phyloP scores from a whole-genome alignment of 2,113 vertebrate species.

The Pachycephala philippinensis region DNA sequence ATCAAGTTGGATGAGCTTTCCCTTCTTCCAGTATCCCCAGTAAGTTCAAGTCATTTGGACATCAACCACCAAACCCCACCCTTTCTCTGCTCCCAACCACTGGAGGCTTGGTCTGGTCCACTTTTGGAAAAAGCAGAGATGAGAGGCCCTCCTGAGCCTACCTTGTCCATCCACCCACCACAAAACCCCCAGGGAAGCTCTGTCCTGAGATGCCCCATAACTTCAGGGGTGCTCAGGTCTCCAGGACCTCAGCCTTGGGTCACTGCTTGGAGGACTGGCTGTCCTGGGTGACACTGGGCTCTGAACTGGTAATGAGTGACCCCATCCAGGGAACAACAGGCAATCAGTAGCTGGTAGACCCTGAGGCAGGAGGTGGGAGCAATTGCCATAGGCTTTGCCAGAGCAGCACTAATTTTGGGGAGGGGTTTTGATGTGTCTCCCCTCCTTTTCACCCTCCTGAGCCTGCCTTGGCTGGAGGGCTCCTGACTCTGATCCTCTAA shows the following conservation, averaged over 20 bases:
- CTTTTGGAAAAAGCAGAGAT: not conserved
- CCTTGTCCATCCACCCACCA: not conserved
- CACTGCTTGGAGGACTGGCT: not conserved
- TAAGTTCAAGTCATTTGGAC: not conserved
- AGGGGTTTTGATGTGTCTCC: not conserved
- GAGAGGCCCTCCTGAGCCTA: not conserved
- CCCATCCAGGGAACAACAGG: not conserved
- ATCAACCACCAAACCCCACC: not conserved
- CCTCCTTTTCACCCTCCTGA: not conserved
- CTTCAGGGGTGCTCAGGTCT: not conserved
- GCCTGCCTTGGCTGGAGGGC: not conserved
- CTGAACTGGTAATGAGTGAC: not conserved
- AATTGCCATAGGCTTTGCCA: not conserved
- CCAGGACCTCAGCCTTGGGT: not conserved
- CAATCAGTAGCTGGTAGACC: not conserved
- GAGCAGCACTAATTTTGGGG: not conserved
- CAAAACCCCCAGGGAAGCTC: not conserved
- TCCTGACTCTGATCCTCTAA: not conserved
- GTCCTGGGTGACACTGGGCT: not conserved
- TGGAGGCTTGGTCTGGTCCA: not conserved
- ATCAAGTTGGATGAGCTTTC: not conserved
- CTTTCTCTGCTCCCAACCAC: not conserved
- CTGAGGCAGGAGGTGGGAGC: not conserved
- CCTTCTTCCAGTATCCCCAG: not conserved
- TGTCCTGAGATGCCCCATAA: not conserved